phyloP scores from a whole-genome alignment of 1,140 invertebrate species.

The Sinonovacula constricta region DNA sequence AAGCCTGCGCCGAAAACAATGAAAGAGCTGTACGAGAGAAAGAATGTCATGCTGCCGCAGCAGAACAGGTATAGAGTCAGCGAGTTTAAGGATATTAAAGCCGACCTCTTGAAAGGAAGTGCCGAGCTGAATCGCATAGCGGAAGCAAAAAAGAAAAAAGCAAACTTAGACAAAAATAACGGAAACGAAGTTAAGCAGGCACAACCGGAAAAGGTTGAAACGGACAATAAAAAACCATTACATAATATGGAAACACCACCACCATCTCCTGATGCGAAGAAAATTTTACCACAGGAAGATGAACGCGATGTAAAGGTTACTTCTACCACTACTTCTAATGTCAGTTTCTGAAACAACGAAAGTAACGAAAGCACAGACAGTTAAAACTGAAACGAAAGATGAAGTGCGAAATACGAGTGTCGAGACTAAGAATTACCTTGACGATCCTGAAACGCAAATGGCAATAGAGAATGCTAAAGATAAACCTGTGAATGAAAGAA shows the following conservation, averaged over 20 bases:
- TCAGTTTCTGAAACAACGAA: neutral
- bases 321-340: no score
- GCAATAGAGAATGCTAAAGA: conserved; percentile 26
- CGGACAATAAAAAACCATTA: no score
- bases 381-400: neutral
- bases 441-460: conserved; percentile 44
- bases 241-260: no score
- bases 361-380: neutral
- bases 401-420: neutral
- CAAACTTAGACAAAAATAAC: no score
- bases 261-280: no score
- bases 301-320: no score
- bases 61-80: conserved; percentile 26
- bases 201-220: no score
- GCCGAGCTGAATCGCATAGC: conserved; percentile 14
- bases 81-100: conserved; percentile 30
- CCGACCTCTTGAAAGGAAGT: conserved; percentile 41
- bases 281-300: no score
- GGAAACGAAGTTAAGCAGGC: no score
- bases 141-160: neutral
- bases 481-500: conserved; percentile 4
- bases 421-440: neutral
- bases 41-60: neutral
- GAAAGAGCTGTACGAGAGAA: conserved; percentile 25
- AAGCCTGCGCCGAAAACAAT: conserved; percentile 21